Percentiles rank a stretch among this genome's conserved stretches.
These are phyloP conservation scores for Cyrtonyx montezumae DNA, from an alignment of 2,113 vertebrate genomes.

Conservation along the genomic window DNA sequence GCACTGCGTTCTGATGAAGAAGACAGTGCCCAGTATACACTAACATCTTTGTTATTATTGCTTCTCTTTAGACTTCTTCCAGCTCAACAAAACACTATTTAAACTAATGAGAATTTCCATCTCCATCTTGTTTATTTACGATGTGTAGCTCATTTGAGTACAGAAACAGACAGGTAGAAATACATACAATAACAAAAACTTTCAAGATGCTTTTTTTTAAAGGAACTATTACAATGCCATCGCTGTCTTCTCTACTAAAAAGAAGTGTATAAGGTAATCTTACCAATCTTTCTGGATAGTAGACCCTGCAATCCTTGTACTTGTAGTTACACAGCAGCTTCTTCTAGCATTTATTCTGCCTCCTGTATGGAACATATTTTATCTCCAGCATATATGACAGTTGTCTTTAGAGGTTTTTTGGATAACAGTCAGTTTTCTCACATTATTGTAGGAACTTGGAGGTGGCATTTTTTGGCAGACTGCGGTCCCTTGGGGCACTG, in stretches of 20 bases:
- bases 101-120: background rate
- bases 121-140: background rate
- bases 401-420: background rate
- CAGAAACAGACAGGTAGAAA: too few relatives aligned
- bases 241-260: background rate
- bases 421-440: background rate
- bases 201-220: too few relatives aligned
- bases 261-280: background rate
- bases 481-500: background rate
- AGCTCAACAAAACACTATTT: background rate
- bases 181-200: too few relatives aligned
- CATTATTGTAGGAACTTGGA: rapidly evolving
- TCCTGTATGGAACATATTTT: background rate
- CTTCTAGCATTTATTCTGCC: background rate
- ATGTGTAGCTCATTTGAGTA: background rate
- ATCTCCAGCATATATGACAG: background rate
- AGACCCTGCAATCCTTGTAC: rapidly evolving
- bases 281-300: background rate
- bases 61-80: background rate
- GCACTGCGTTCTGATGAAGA: background rate
- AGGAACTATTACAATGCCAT: background rate
- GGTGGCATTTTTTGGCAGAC: background rate
- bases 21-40: background rate
- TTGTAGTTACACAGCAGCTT: background rate
- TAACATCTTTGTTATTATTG: background rate